A percentile compares a stretch with the other conserved stretches of the same genome.
phyloP scores from a whole-genome alignment of 2,888 invertebrate species.

The Quadriops clusia region DNA sequence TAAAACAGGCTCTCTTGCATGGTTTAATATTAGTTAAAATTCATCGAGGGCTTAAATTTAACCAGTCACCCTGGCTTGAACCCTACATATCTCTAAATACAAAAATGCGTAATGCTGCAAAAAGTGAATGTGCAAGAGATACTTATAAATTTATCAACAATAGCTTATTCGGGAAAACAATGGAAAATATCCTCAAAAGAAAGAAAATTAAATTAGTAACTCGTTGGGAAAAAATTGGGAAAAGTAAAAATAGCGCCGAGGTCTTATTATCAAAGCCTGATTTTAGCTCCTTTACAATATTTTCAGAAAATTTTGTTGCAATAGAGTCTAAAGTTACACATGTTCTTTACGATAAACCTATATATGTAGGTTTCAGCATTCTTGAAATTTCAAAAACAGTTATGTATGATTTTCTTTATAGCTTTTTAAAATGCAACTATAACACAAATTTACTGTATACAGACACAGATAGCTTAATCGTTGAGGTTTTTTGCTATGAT shows the following conservation, averaged over 20 bases:
- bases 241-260: slow-evolving; percentile 23
- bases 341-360: slow-evolving; percentile 27
- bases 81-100: slow-evolving; percentile 21
- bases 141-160: slow-evolving; percentile 29
- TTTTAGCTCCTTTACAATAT: slow-evolving; percentile 24
- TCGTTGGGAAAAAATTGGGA: slow-evolving; percentile 18
- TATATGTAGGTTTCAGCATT: slow-evolving; percentile 31
- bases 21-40: slow-evolving; percentile 23
- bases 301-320: slow-evolving; percentile 24
- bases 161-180: slow-evolving; percentile 26
- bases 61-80: slow-evolving; percentile 26
- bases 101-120: slow-evolving; percentile 4
- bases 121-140: slow-evolving; percentile 13
- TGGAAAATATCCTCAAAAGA: slow-evolving; percentile 32
- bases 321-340: slow-evolving; percentile 23
- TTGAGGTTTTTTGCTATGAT: slow-evolving; percentile 24
- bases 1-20: slow-evolving; percentile 23
- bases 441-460: slow-evolving; percentile 19
- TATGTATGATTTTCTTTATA: slow-evolving; percentile 32
- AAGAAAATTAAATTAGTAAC: slow-evolving; percentile 25
- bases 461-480: slow-evolving; percentile 24
- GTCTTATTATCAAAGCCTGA: slow-evolving; percentile 24
- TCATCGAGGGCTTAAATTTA: slow-evolving; percentile 24
- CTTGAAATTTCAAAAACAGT: slow-evolving; percentile 31
- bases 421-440: slow-evolving; percentile 23